Percentiles rank a stretch among this genome's conserved stretches.
Conservation (phyloP, 2,113 vertebrate genomes). For the Crotalus helleri region DNA sequence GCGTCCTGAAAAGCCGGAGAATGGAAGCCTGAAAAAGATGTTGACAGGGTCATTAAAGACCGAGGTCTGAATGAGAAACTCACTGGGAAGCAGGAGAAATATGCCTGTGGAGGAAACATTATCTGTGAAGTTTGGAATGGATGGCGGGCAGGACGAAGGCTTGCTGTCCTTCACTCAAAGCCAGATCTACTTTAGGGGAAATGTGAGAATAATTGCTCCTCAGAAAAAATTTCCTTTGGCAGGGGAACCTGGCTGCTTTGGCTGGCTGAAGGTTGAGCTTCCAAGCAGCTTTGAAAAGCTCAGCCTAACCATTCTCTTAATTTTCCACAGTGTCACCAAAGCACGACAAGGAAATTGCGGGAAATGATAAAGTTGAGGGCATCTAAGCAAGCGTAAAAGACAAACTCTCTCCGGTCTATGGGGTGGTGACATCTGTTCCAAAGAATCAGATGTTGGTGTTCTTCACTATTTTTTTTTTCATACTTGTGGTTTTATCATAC, state of each 20-base stretch:
- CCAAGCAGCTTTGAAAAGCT: neutral
- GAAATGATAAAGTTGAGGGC: neutral
- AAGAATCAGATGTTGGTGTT: neutral
- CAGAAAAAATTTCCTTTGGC: neutral
- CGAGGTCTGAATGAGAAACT: neutral
- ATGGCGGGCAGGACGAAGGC: too few relatives aligned
- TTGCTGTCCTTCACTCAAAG: neutral
- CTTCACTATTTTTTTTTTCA: neutral
- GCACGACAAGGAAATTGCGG: neutral
- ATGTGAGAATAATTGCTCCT: neutral
- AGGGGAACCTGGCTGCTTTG: neutral
- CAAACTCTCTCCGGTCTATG: neutral
- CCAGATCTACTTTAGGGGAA: neutral
- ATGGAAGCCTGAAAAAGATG: constrained; percentile 7
- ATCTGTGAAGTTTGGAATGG: neutral
- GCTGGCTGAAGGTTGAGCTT: neutral
- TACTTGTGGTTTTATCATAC: neutral
- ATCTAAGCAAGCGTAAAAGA: neutral
- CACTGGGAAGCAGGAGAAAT: neutral
- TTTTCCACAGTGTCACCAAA: neutral
- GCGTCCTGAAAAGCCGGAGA: fast-evolving
- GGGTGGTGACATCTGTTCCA: neutral
- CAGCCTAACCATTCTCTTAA: neutral
- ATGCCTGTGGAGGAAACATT: neutral
- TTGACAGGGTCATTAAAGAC: neutral